Evolutionary conservation across 2,113 vertebrate species (phyloP), one percentile per base, ranked within the genome.

Genomic region (Chloropsis hardwickii): DNA sequence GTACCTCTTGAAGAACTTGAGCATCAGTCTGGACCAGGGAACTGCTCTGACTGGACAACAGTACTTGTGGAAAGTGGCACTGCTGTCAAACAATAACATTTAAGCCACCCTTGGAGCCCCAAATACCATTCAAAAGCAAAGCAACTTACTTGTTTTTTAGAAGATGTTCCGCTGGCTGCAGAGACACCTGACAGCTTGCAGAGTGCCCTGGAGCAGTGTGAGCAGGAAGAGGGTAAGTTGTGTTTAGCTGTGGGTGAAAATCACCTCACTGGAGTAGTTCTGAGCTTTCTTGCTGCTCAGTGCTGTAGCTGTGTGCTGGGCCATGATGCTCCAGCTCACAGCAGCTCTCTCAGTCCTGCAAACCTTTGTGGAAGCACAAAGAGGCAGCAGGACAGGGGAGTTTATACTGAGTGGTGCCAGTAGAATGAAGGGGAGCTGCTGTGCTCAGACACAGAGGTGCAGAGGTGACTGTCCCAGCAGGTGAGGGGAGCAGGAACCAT

Each of bases 121-220:
- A 65, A 18, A 35, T 7, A 61, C 33, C 39, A 14, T 14, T 69
- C 42, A 77, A 27, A 81, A 76, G 37, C 70, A 90, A 92, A 78
- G 51, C 15, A 58, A 67, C n/a, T 74, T 40, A 22, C 3, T 83
- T 92, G 4, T 45, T 80, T 89, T 86, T 71, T 18, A 86, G 64
- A 93, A 19, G 96, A 97, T 37, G 40, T 39, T 70, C 81, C 85
- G 31, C 28, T 77, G 83, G 51, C 65, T 40, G 31, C 61, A 60
- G 97, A 96, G 48, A 77, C 90, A 27, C 24, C n/a, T 51, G 98
- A 98, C 90, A 98, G 96, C 73, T 97, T 92, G 81, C 98, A 97
- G 81, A 95, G 57, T 3, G 23, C 90, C 11, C 29, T 72, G 39
- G 97, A 98, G 70, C 73, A 27, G 44, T 73, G 91, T 31, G 96